Conservation (phyloP, 2,113 vertebrate species). For the Hepsetus odoe region DNA sequence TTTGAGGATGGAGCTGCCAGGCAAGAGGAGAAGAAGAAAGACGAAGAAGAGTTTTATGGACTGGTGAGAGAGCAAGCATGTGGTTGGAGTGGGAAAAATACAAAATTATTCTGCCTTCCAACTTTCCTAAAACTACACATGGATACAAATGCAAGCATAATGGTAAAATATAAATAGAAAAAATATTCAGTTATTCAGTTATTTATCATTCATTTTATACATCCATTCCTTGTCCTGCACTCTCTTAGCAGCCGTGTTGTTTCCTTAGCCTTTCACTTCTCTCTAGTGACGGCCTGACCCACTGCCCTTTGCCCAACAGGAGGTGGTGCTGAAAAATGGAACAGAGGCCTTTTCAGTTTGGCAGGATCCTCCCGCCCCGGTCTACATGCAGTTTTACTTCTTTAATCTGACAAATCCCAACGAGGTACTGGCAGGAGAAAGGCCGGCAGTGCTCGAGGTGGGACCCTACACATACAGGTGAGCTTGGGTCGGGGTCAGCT, state of each 20-base stretch:
- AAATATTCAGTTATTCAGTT: too few relatives aligned
- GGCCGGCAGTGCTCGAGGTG: conserved; percentile 82
- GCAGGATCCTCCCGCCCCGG: conserved; percentile 85
- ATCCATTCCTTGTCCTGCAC: too few relatives aligned
- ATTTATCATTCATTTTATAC: too few relatives aligned
- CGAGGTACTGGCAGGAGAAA: conserved; percentile 84
- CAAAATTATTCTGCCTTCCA: too few relatives aligned
- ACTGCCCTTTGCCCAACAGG: conserved; percentile 71
- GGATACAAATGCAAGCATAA: too few relatives aligned
- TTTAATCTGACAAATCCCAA: conserved; percentile 91
- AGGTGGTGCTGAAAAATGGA: conserved; percentile 84
- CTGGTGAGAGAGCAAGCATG: too few relatives aligned
- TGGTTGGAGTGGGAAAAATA: too few relatives aligned
- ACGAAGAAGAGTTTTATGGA: too few relatives aligned
- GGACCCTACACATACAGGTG: conserved; percentile 97
- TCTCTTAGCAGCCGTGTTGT: neutral
- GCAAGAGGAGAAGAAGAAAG: too few relatives aligned
- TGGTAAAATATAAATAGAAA: too few relatives aligned
- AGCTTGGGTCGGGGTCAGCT: neutral
- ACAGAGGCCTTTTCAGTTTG: conserved; percentile 85
- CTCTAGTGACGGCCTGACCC: neutral
- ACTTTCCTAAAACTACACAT: too few relatives aligned
- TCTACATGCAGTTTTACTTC: conserved; percentile 97
- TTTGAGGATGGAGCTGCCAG: too few relatives aligned
- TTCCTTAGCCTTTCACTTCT: neutral